Percentiles rank a stretch among this genome's conserved stretches.
phyloP scores from a whole-genome alignment of 2,797 vertebrate genomes.

The Ateles fusciceps region DNA sequence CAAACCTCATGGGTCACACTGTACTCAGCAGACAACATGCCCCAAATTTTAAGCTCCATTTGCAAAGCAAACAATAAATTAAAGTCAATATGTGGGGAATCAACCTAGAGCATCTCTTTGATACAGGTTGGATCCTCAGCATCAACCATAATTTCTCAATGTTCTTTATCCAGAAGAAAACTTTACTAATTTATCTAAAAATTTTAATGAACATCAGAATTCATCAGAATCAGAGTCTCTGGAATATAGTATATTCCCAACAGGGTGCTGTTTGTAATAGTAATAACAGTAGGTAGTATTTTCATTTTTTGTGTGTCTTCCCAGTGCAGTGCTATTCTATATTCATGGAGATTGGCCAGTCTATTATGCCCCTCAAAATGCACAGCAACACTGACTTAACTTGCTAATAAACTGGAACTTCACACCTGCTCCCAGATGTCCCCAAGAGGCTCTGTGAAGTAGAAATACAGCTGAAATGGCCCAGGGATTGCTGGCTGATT shows the following conservation, averaged over 20 bases:
- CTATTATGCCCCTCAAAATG: conserved; percentile 42
- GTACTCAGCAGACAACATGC: background rate
- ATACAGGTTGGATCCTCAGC: background rate
- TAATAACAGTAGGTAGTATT: background rate
- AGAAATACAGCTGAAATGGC: conserved; percentile 61
- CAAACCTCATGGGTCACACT: background rate
- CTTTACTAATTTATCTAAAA: background rate
- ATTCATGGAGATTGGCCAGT: conserved; percentile 46
- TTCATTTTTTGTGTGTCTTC: conserved; percentile 24
- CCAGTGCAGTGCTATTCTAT: background rate
- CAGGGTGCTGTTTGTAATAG: background rate
- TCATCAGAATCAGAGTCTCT: background rate
- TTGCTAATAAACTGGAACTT: conserved; percentile 75
- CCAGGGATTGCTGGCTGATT: conserved; percentile 33
- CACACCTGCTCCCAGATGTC: conserved; percentile 60
- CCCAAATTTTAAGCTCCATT: conserved; percentile 23
- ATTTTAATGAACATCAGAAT: background rate
- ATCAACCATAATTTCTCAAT: background rate
- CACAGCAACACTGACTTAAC: conserved; percentile 45
- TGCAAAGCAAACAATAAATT: background rate
- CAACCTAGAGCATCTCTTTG: background rate
- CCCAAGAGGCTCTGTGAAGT: conserved; percentile 43
- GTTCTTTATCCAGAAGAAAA: conserved; percentile 1
- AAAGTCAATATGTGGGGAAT: background rate
- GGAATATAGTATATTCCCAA: background rate